A percentile compares a stretch with the other conserved stretches of the same genome.
Evolutionary conservation across 2,888 invertebrate species (phyloP).

Genomic region (Blera fallax): DNA sequence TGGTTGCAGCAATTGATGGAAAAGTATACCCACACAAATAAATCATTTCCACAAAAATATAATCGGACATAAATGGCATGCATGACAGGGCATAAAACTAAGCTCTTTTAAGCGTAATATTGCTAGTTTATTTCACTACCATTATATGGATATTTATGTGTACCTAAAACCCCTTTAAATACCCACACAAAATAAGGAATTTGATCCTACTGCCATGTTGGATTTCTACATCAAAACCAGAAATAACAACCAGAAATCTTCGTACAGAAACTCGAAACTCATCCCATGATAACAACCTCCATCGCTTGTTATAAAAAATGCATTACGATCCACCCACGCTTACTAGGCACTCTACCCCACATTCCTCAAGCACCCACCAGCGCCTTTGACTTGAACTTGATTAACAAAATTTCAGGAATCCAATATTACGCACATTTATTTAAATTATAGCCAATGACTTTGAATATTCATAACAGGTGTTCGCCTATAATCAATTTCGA

Average conservation of each 20-base stretch:
- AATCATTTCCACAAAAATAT: too few relatives aligned
- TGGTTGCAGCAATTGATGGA: too few relatives aligned
- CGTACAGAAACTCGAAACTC: not conserved
- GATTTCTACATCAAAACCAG: not conserved
- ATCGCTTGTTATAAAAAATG: not conserved
- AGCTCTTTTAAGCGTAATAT: not conserved
- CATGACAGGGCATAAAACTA: too few relatives aligned
- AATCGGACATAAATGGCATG: too few relatives aligned
- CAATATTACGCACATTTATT: slow-evolving; percentile 37
- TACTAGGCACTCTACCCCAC: not conserved
- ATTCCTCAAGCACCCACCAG: not conserved
- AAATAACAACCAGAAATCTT: not conserved
- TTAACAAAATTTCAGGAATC: slow-evolving; percentile 28
- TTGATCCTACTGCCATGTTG: not conserved
- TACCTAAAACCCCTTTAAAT: not conserved
- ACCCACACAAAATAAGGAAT: not conserved
- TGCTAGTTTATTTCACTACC: not conserved
- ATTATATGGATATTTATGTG: too few relatives aligned
- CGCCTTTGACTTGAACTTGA: not conserved
- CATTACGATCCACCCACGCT: not conserved
- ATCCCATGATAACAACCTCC: not conserved
- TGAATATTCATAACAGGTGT: slow-evolving; percentile 62
- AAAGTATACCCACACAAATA: too few relatives aligned
- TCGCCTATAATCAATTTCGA: slow-evolving; percentile 52
- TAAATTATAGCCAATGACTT: slow-evolving; percentile 51